Percentiles rank a stretch among this genome's conserved stretches.
These are phyloP conservation scores for Drosophila bifasciata DNA, from an alignment of 1,140 invertebrate species.

Conservation along the genomic window DNA sequence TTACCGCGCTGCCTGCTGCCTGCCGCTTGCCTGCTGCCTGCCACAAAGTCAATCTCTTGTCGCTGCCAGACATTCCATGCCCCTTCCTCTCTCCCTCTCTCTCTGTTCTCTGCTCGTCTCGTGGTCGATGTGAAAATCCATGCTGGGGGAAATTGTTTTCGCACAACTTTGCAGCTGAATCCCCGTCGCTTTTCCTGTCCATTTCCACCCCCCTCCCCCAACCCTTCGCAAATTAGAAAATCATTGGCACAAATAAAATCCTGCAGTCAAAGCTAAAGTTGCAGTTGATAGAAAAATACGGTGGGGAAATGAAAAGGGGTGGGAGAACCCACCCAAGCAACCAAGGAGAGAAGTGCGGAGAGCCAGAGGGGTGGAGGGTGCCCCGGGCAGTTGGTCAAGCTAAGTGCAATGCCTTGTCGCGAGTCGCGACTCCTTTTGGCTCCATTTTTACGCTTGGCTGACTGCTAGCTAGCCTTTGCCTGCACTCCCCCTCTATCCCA, in stretches of 20 bases:
- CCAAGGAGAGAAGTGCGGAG: not conserved
- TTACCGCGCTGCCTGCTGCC: not conserved
- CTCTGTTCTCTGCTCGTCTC: not conserved
- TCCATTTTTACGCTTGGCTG: conserved; percentile 28
- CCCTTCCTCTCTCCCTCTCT: too few relatives aligned
- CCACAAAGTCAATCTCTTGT: conserved; percentile 57
- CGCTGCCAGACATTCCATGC: conserved; percentile 44
- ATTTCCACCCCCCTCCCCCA: conserved; percentile 11
- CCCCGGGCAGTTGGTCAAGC: conserved; percentile 52
- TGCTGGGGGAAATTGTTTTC: conserved; percentile 64
- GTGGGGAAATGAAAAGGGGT: too few relatives aligned
- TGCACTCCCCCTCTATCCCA: too few relatives aligned
- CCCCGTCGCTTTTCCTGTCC: conserved; percentile 1
- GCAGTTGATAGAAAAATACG: conserved; percentile 41
- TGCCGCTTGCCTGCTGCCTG: conserved; percentile 18
- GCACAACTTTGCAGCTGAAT: conserved; percentile 29
- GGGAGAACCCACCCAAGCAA: too few relatives aligned
- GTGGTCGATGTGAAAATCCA: conserved; percentile 31
- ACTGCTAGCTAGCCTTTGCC: not conserved
- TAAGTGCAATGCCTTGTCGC: conserved; percentile 78
- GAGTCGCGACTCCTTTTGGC: conserved; percentile 50
- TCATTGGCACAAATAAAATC: conserved; percentile 80
- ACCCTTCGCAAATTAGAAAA: conserved; percentile 68
- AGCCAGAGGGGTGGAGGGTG: not conserved
- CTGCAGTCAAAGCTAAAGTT: conserved; percentile 51